phyloP scores from a whole-genome alignment of 2,113 vertebrate species.

The Orthonyx spaldingii region DNA sequence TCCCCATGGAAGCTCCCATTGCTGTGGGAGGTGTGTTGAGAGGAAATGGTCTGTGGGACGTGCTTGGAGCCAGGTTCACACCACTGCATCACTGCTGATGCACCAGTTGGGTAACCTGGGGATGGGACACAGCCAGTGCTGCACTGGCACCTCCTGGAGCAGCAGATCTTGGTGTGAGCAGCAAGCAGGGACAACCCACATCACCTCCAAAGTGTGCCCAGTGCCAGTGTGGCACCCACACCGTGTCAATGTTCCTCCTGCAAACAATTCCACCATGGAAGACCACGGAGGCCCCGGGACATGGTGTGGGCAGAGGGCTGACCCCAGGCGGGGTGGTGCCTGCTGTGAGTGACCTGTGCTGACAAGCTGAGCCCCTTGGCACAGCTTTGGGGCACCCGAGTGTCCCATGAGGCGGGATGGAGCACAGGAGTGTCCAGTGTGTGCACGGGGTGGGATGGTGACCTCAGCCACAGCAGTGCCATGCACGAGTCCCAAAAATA shows the following conservation, averaged over 20 bases:
- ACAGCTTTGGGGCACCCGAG: not conserved
- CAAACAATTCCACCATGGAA: not conserved
- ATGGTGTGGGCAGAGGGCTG: not conserved
- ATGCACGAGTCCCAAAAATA: not conserved
- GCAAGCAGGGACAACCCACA: not conserved
- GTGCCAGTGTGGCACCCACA: not conserved
- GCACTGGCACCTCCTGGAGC: not conserved
- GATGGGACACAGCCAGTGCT: not conserved
- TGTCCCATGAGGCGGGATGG: rapidly evolving
- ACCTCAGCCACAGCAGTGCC: not conserved
- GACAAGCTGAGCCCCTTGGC: not conserved
- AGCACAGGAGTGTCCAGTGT: not conserved
- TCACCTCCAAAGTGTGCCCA: not conserved
- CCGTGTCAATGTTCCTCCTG: not conserved
- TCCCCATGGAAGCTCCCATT: not conserved
- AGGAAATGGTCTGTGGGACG: rapidly evolving
- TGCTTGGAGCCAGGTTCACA: not conserved
- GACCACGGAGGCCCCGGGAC: not conserved
- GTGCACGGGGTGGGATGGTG: not conserved
- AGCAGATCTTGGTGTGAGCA: not conserved
- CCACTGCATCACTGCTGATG: not conserved
- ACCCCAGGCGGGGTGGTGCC: not conserved
- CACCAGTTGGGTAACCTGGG: not conserved
- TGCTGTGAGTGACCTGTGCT: not conserved
- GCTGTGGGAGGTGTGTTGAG: not conserved